Base-by-base conservation (phyloP, 2,888 invertebrate genomes). In the Alsophila aescularia region DNA sequence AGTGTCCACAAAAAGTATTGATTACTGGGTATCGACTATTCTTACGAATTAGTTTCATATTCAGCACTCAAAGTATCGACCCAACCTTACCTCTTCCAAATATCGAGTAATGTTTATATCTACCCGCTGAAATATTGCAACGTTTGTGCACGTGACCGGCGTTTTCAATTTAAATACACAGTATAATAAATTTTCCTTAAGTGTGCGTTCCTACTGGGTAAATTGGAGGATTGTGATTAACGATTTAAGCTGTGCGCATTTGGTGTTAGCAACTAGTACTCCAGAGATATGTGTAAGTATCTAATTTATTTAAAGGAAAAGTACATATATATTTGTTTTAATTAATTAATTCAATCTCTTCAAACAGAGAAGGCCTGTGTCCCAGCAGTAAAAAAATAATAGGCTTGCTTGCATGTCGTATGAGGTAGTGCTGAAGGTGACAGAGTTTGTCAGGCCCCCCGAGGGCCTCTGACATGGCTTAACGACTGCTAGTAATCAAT, bases 21-120 rank as follows among this genome's bases (percentile, higher is more conserved):
- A 24, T 5, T 29, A 29, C 29, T 29, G 0, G 1, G 29, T 29
- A 29, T 29, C 29, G n/a, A 29, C 1, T 10, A 29, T 9, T 6
- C 7, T 1, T n/a, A 29, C 21, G n/a, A n/a, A 21, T 21, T 29
- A 2, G 10, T 10, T 29, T 29, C 24, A 5, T 24, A 5, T 24
- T 24, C 2, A 5, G 24, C 13, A 15, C 24, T 3, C 8, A 24
- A 24, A 9, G 24, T 44, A 15, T 29, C 10, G 16, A 29, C 16
- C 37, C 7, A 35, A n/a, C 37, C 3, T 18, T 39, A 40, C 27
- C 35, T 34, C 34, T 31, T 69, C 69, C 69, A 73, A 73, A 76
- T 79, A 77, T 72, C 71, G 61, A 65, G 67, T 71, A 66, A 73
- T 82, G 79, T 83, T 77, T 78, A 78, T 73, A 70, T 70, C 67